A percentile compares a stretch with the other conserved stretches of the same genome.
phyloP scores from a whole-genome alignment of 1,140 invertebrate genomes.

The Drosophila melanogaster region DNA sequence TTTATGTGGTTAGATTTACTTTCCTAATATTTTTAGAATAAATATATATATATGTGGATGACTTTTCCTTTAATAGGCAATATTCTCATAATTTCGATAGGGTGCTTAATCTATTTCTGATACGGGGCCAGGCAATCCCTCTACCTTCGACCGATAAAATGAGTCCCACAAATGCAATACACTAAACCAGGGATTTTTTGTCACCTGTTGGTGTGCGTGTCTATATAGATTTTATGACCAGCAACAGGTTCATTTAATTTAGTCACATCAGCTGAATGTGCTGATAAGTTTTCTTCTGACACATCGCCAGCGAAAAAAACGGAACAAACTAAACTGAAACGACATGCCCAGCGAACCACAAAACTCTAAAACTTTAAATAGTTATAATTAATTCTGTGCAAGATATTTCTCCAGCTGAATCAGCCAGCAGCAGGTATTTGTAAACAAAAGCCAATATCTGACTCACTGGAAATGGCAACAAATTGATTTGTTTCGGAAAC shows the following conservation, averaged over 20 bases:
- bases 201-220: slow-evolving; percentile 44
- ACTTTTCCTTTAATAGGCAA: background rate
- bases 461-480: slow-evolving; percentile 54
- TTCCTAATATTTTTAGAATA: background rate
- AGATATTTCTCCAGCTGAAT: slow-evolving; percentile 27
- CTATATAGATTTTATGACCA: slow-evolving; percentile 40
- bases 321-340: slow-evolving; percentile 31
- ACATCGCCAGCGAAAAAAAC: slow-evolving; percentile 25
- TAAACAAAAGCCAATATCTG: slow-evolving; percentile 32
- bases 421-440: slow-evolving; percentile 23
- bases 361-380: slow-evolving; percentile 26
- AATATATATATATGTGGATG: background rate
- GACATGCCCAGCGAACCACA: slow-evolving; percentile 22
- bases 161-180: slow-evolving; percentile 42
- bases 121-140: slow-evolving; percentile 40
- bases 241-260: slow-evolving; percentile 74
- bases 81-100: background rate
- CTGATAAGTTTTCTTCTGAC: slow-evolving; percentile 70
- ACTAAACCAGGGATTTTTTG: slow-evolving; percentile 32
- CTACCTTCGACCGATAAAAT: slow-evolving; percentile 55
- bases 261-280: slow-evolving; percentile 56
- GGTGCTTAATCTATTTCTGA: slow-evolving; percentile 20
- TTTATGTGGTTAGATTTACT: background rate
- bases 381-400: background rate
- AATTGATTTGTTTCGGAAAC: slow-evolving; percentile 47